These are phyloP conservation scores for Gopherus evgoodei DNA, from an alignment of 2,113 vertebrate genomes.

Conservation along the genomic window DNA sequence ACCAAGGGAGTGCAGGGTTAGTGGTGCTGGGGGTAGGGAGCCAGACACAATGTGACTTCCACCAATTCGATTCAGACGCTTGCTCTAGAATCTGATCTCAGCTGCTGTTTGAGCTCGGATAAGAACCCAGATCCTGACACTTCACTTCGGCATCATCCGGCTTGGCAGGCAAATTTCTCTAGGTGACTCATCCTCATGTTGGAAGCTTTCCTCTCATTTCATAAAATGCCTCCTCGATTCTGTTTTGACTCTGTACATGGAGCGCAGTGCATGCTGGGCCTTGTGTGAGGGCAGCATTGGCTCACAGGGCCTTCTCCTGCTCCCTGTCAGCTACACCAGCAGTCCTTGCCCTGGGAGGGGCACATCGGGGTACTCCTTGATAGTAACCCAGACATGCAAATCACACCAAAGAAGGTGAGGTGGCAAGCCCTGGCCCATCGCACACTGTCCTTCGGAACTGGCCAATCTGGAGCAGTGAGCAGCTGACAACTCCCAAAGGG, in stretches of 20 bases:
- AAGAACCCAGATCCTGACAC: neutral
- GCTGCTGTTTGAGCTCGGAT: neutral
- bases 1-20: neutral
- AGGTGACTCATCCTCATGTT: neutral
- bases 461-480: no score
- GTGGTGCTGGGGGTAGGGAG: neutral
- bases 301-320: neutral
- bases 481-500: no score
- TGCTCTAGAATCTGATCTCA: neutral
- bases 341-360: neutral
- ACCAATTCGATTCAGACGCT: neutral
- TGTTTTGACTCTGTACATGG: neutral
- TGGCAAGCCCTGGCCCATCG: no score
- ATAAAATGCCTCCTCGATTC: neutral
- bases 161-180: neutral
- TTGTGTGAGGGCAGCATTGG: neutral
- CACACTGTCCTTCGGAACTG: no score
- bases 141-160: neutral
- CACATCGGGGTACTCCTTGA: neutral
- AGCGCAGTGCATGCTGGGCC: neutral
- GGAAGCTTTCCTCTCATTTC: neutral
- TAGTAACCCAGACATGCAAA: neutral
- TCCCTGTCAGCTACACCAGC: neutral
- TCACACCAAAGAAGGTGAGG: neutral
- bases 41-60: neutral